These are phyloP conservation scores for Mimas tiliae DNA, from an alignment of 2,888 invertebrate species.

Conservation along the genomic window DNA sequence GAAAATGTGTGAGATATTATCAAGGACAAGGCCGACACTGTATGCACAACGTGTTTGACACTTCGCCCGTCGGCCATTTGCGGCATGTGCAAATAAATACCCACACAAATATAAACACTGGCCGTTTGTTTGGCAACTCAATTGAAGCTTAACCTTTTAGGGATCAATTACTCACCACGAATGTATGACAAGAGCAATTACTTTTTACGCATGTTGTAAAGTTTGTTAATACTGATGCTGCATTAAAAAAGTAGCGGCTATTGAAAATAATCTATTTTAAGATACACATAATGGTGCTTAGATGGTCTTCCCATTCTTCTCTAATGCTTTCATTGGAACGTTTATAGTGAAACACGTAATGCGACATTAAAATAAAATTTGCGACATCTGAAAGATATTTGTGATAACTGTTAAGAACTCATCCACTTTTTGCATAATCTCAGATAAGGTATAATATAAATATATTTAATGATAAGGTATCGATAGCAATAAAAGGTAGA, in stretches of 20 bases:
- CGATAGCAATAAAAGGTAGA: neutral
- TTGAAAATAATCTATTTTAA: neutral
- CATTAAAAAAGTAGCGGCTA: neutral
- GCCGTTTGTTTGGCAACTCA: constrained; percentile 19
- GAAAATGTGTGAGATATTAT: constrained; percentile 26
- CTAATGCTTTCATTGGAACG: too few species aligned
- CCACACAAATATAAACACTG: constrained; percentile 21
- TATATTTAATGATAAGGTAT: neutral
- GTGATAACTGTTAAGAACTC: neutral
- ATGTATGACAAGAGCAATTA: neutral
- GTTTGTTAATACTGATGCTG: neutral
- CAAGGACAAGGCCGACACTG: constrained; percentile 34
- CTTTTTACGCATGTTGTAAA: neutral
- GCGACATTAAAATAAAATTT: neutral
- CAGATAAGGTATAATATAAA: neutral
- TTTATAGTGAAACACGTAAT: neutral
- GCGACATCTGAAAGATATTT: neutral
- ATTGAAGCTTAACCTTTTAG: constrained; percentile 18
- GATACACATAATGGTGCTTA: too few species aligned
- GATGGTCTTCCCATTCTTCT: too few species aligned
- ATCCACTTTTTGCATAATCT: constrained; percentile 2
- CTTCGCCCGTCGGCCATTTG: constrained; percentile 18
- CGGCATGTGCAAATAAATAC: constrained; percentile 19
- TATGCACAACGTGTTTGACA: constrained; percentile 21
- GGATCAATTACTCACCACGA: constrained; percentile 5